A percentile compares a stretch with the other conserved stretches of the same genome.
phyloP scores from a whole-genome alignment of 2,888 invertebrate species.

The Piscicola geometra region DNA sequence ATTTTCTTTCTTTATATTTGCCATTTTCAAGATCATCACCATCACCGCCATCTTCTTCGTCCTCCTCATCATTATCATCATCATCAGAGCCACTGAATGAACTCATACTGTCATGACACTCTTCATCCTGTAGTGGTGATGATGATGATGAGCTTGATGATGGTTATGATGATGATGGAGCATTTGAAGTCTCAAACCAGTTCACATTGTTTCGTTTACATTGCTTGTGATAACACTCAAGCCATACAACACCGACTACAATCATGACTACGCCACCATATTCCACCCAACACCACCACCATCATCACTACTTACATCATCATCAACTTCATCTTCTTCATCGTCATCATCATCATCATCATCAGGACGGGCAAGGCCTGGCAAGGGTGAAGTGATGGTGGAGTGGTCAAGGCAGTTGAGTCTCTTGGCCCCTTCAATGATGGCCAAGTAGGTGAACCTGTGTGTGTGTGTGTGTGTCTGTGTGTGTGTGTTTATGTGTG shows the following conservation, averaged over 20 bases:
- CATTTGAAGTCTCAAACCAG: no score
- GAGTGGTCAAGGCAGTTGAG: constrained; percentile 27
- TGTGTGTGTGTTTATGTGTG: no score
- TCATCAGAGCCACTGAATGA: neutral
- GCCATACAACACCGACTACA: no score
- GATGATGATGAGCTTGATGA: no score
- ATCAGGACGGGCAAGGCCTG: neutral
- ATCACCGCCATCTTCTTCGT: constrained; percentile 9
- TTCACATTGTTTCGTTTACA: no score
- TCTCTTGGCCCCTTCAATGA: constrained; percentile 42
- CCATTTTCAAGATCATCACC: neutral
- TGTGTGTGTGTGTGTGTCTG: neutral
- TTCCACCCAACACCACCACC: no score
- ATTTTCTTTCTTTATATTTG: neutral
- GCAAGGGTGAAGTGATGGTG: neutral
- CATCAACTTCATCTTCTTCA: constrained; percentile 14
- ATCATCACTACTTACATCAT: neutral
- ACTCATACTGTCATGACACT: no score
- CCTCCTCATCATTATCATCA: neutral
- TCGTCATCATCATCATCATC: neutral
- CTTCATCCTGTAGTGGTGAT: no score
- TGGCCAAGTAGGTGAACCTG: constrained; percentile 66
- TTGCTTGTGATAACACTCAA: no score
- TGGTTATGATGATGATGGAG: no score
- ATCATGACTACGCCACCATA: no score